Evolutionary conservation across 2,888 invertebrate genomes (phyloP).

Genomic region (Erebia ligea): DNA sequence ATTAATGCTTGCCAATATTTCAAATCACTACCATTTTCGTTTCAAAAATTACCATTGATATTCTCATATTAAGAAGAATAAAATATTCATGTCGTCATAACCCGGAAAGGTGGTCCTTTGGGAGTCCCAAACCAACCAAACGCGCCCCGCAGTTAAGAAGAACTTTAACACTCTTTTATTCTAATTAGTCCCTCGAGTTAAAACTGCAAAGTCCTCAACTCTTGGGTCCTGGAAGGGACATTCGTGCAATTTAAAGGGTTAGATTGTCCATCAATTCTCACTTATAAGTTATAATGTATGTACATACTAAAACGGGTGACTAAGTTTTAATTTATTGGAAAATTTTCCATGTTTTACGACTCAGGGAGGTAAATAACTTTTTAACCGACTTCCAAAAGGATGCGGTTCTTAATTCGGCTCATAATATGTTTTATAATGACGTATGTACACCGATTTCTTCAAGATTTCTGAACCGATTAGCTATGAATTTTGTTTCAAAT

Average conservation of each 20-base stretch:
- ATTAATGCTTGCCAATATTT: too few relatives aligned
- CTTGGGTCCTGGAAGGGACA: conserved; percentile 52
- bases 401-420: neutral
- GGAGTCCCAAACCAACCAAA: conserved; percentile 44
- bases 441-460: too few relatives aligned
- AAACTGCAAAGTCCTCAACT: conserved; percentile 56
- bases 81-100: conserved; percentile 56
- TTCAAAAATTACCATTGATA: neutral
- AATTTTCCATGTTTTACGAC: neutral
- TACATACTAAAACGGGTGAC: conserved; percentile 27
- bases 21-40: neutral
- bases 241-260: conserved; percentile 59
- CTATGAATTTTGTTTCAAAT: too few relatives aligned
- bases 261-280: conserved; percentile 39
- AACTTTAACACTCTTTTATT: conserved; percentile 78
- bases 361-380: conserved; percentile 11
- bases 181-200: conserved; percentile 68
- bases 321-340: conserved; percentile 29
- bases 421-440: too few relatives aligned
- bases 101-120: conserved; percentile 35
- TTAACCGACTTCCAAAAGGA: neutral
- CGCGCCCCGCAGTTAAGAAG: conserved; percentile 60
- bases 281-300: conserved; percentile 39
- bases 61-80: conserved; percentile 30
- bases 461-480: too few relatives aligned